Percentiles rank a stretch among this genome's conserved stretches.
phyloP scores from a whole-genome alignment of 1,140 invertebrate genomes.

The Lysiphlebus fabarum region DNA sequence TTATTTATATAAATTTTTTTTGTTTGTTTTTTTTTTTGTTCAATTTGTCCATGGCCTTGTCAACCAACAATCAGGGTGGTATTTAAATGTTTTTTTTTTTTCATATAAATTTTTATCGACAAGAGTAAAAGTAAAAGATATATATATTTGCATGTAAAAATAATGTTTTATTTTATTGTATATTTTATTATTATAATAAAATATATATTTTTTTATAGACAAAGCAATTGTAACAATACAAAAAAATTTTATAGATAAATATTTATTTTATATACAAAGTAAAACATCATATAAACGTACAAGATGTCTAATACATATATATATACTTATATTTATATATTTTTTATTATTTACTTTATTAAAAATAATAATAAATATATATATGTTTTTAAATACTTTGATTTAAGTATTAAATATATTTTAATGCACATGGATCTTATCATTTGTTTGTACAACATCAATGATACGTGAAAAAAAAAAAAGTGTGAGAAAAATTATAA shows the following conservation, averaged over 20 bases:
- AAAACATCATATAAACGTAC: neutral
- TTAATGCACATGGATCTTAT: slow-evolving; percentile 22
- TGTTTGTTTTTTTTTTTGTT: slow-evolving; percentile 16
- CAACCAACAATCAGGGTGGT: slow-evolving; percentile 18
- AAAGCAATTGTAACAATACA: no score
- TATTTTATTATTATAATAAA: neutral
- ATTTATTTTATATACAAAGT: no score
- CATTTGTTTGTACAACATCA: slow-evolving; percentile 14
- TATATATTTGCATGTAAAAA: slow-evolving; percentile 18
- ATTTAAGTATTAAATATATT: slow-evolving; percentile 10
- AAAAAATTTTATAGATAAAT: no score
- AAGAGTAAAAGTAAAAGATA: neutral
- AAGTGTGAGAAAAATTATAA: neutral
- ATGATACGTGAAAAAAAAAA: slow-evolving; percentile 11
- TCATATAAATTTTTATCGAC: no score
- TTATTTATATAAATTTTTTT: no score
- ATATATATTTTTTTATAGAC: slow-evolving; percentile 5
- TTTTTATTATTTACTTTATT: no score
- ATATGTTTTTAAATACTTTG: neutral
- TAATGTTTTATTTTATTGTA: slow-evolving; percentile 22
- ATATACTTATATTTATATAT: neutral
- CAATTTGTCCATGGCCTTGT: slow-evolving; percentile 20
- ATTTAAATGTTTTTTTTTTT: slow-evolving; percentile 7
- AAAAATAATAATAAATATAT: no score
- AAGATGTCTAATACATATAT: no score